Evolutionary conservation across 2,888 invertebrate genomes (phyloP).

Genomic region (Pyrrhosoma nymphula): DNA sequence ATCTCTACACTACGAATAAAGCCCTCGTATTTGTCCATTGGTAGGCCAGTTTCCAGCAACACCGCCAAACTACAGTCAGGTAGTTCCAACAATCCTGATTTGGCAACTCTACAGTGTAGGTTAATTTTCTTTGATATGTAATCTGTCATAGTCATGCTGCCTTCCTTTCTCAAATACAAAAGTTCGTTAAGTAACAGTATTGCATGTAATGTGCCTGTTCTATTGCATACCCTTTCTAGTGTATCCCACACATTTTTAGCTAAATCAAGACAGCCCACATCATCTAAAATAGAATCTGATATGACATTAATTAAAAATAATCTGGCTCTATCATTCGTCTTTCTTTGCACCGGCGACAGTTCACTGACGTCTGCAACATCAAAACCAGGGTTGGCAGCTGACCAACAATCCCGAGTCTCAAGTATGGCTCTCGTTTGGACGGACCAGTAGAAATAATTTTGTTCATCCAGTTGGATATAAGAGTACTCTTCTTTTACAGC

Average conservation of each 20-base stretch:
- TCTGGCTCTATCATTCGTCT: not conserved
- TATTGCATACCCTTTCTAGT: not conserved
- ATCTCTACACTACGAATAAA: not conserved
- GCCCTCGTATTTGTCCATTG: slow-evolving; percentile 1
- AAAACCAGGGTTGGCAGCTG: not conserved
- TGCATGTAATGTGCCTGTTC: not conserved
- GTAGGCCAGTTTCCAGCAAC: not conserved
- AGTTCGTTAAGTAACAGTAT: not conserved
- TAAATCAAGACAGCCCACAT: not conserved
- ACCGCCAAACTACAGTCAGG: not conserved
- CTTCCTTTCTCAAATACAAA: slow-evolving; percentile 10
- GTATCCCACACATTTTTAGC: not conserved
- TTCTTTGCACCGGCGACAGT: slow-evolving; percentile 1
- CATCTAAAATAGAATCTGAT: not conserved
- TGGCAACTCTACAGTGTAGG: slow-evolving; percentile 2
- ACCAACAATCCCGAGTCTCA: not conserved
- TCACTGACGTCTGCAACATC: not conserved
- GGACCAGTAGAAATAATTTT: slow-evolving; percentile 1
- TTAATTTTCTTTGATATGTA: not conserved
- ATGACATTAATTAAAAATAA: not conserved
- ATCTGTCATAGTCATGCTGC: not conserved
- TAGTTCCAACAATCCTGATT: slow-evolving; percentile 2
- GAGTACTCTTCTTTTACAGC: not conserved
- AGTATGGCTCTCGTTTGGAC: slow-evolving; percentile 2
- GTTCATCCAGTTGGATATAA: not conserved